Evolutionary conservation across 2,113 vertebrate species (phyloP).

Genomic region (Clarias macrocephalus): DNA sequence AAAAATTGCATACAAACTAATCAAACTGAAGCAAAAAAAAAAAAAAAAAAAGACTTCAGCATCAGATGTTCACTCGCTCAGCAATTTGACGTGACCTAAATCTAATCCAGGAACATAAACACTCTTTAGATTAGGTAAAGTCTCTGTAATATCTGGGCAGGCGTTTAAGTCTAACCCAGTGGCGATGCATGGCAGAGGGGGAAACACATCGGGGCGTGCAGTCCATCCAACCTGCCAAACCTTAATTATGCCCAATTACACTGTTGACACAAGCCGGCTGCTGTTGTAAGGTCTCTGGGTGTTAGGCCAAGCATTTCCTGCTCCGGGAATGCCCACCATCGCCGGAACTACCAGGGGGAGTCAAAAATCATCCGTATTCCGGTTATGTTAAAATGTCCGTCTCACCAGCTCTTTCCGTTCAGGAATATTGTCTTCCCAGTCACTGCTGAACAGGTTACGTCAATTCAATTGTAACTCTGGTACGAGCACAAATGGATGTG

Average conservation of each 20-base stretch:
- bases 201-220: slow-evolving; percentile 32
- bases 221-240: slow-evolving; percentile 64
- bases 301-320: slow-evolving; percentile 79
- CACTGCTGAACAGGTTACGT: too few relatives aligned
- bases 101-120: background rate
- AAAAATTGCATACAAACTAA: background rate
- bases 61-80: background rate
- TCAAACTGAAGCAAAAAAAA: background rate
- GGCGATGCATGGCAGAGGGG: background rate
- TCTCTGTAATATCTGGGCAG: slow-evolving; percentile 46
- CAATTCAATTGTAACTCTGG: too few relatives aligned
- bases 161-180: slow-evolving; percentile 3
- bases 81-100: background rate
- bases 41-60: too few relatives aligned
- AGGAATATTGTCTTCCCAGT: too few relatives aligned
- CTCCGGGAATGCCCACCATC: slow-evolving; percentile 69
- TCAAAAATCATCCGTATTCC: too few relatives aligned
- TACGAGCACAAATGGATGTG: too few relatives aligned
- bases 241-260: slow-evolving; percentile 77
- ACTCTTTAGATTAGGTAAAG: background rate
- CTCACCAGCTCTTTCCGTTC: too few relatives aligned
- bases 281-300: slow-evolving; percentile 72
- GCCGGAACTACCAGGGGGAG: slow-evolving; percentile 43
- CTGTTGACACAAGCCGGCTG: slow-evolving; percentile 73
- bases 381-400: too few relatives aligned